phyloP scores from a whole-genome alignment of 2,113 vertebrate species.

The Dromas ardeola region DNA sequence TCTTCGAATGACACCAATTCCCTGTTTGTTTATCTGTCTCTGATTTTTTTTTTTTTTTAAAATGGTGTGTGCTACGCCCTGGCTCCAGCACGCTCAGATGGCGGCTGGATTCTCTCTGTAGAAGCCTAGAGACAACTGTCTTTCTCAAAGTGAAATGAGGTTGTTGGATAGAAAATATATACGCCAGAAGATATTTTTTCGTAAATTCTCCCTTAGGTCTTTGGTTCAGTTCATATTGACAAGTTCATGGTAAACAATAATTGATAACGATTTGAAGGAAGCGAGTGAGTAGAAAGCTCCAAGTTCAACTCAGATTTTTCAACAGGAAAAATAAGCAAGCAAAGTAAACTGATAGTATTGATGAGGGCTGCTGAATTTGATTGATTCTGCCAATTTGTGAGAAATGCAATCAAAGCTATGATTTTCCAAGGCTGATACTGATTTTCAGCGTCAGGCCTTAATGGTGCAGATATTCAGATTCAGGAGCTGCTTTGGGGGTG shows the following conservation, averaged over 20 bases:
- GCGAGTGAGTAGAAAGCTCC: not conserved
- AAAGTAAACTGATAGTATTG: not conserved
- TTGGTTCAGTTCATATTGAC: not conserved
- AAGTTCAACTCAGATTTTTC: not conserved
- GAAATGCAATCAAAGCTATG: not conserved
- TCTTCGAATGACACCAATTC: constrained; percentile 12
- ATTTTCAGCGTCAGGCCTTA: not conserved
- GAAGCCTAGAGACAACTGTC: not conserved
- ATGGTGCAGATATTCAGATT: not conserved
- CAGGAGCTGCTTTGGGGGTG: not conserved
- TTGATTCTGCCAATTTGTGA: not conserved
- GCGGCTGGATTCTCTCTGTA: not conserved
- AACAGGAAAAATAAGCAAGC: not conserved
- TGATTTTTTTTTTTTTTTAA: not conserved
- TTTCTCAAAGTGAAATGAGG: not conserved
- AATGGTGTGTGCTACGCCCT: not conserved
- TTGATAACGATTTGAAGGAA: not conserved
- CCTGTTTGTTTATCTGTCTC: not conserved
- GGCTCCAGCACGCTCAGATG: not conserved
- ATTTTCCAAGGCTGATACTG: not conserved
- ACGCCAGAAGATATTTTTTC: not conserved
- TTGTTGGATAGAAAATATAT: not conserved
- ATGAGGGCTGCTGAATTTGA: not conserved
- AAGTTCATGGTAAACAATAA: not conserved
- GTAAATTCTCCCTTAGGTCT: not conserved